These are phyloP conservation scores for Ataeniobius toweri DNA, from an alignment of 2,797 vertebrate species.

Conservation along the genomic window DNA sequence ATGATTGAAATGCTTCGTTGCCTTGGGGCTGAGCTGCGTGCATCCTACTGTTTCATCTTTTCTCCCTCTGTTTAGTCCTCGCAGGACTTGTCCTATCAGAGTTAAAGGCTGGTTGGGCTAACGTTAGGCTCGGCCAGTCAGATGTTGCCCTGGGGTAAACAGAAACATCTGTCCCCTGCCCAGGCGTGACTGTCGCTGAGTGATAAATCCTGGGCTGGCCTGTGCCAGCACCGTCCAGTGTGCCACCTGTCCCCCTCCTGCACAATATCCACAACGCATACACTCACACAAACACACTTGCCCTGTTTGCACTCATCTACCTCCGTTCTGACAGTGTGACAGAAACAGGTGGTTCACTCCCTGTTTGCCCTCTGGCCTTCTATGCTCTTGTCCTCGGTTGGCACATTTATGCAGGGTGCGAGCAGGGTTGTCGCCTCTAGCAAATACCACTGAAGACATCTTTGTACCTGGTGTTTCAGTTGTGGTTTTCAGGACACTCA, in stretches of 20 bases:
- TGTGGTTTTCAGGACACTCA: slow-evolving; percentile 29
- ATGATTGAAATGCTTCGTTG: slow-evolving; percentile 63
- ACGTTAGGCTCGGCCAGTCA: slow-evolving; percentile 69
- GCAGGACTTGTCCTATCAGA: slow-evolving; percentile 42
- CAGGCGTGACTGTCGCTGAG: slow-evolving; percentile 76
- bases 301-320: slow-evolving; percentile 71
- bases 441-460: slow-evolving; percentile 65
- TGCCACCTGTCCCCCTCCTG: slow-evolving; percentile 78
- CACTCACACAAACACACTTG: slow-evolving; percentile 51
- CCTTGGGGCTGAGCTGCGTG: slow-evolving; percentile 54
- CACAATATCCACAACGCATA: slow-evolving; percentile 54
- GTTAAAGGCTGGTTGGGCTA: slow-evolving; percentile 53
- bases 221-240: slow-evolving; percentile 72
- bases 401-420: slow-evolving; percentile 73
- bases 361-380: slow-evolving; percentile 80
- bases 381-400: slow-evolving; percentile 70
- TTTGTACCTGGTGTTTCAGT: slow-evolving; percentile 50
- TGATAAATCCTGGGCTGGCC: slow-evolving; percentile 78
- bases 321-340: slow-evolving; percentile 81
- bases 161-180: slow-evolving; percentile 82
- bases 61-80: slow-evolving; percentile 31
- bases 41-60: slow-evolving; percentile 57
- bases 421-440: slow-evolving; percentile 69
- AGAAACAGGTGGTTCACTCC: slow-evolving; percentile 83
- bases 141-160: slow-evolving; percentile 78